These are phyloP conservation scores for Hylaea fasciaria DNA, from an alignment of 2,888 invertebrate species.

Conservation along the genomic window DNA sequence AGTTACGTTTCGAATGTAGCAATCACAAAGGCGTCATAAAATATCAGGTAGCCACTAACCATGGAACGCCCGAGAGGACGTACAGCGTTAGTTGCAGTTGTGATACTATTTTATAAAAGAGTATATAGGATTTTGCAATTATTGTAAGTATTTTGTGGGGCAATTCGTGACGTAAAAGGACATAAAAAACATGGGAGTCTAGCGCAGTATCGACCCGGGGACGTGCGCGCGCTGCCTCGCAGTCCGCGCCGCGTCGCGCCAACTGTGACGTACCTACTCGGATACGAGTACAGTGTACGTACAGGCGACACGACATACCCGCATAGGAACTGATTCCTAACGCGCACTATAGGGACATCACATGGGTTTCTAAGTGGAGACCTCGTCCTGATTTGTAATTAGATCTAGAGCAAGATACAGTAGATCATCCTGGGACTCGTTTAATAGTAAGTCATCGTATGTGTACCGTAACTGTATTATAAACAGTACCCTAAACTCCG, in stretches of 20 bases:
- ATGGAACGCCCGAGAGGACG: neutral
- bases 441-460: too few relatives aligned
- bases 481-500: too few relatives aligned
- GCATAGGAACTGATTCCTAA: conserved; percentile 15
- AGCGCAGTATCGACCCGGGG: conserved; percentile 78
- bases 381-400: neutral
- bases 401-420: neutral
- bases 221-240: conserved; percentile 73
- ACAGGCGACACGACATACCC: conserved; percentile 19
- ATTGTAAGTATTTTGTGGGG: conserved; percentile 70
- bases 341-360: conserved; percentile 9
- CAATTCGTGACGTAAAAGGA: conserved; percentile 77
- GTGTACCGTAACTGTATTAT: too few relatives aligned
- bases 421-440: too few relatives aligned
- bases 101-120: neutral
- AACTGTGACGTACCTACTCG: conserved; percentile 44
- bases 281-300: neutral
- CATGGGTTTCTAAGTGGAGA: neutral
- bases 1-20: conserved; percentile 26
- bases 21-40: conserved; percentile 22
- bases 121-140: conserved; percentile 54
- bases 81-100: conserved; percentile 1
- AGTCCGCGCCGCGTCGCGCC: conserved; percentile 22
- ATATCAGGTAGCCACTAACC: conserved; percentile 6
- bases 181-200: conserved; percentile 83